Conservation (phyloP, 2,113 vertebrate species). For the Galemys pyrenaicus region DNA sequence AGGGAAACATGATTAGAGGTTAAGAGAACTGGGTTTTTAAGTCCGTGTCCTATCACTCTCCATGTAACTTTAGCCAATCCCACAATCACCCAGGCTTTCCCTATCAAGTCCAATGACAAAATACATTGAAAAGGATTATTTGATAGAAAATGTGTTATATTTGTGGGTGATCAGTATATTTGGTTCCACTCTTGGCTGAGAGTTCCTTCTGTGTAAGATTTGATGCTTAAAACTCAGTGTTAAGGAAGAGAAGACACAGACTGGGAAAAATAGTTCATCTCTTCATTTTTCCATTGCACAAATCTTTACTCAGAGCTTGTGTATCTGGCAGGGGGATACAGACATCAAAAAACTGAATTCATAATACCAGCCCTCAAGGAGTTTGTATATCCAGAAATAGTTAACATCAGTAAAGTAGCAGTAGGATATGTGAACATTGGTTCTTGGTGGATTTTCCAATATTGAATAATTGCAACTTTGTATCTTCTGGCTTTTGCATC, state of each 20-base stretch:
- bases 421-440: background rate
- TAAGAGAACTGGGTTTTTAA: background rate
- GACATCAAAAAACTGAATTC: background rate
- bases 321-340: background rate
- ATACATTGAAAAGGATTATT: background rate
- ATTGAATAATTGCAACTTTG: background rate
- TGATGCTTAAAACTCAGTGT: background rate
- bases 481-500: slow-evolving; percentile 26
- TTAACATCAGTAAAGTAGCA: background rate
- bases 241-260: background rate
- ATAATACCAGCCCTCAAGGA: background rate
- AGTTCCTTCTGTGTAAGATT: background rate
- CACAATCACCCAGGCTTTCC: background rate
- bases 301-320: slow-evolving; percentile 16
- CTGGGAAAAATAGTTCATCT: background rate
- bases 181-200: slow-evolving; percentile 17
- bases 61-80: background rate
- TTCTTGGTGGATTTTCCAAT: background rate
- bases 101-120: background rate
- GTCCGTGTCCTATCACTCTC: background rate
- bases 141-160: background rate
- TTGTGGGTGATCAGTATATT: background rate
- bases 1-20: background rate
- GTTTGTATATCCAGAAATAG: background rate
- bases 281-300: background rate